phyloP scores from a whole-genome alignment of 2,888 invertebrate genomes.

The Ophioninae sp. region DNA sequence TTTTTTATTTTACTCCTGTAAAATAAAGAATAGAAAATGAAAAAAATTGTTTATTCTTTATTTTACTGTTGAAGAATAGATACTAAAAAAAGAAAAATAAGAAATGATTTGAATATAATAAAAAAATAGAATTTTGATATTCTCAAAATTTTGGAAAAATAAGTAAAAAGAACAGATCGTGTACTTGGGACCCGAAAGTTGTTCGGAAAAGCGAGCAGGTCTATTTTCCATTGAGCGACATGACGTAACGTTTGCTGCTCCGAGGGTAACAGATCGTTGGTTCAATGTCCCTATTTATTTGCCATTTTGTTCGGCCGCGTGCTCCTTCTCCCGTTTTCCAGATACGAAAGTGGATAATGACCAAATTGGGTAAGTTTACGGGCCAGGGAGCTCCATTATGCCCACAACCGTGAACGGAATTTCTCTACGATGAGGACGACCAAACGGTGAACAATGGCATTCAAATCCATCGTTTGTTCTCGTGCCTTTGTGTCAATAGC shows the following conservation, averaged over 20 bases:
- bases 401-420: slow-evolving; percentile 51
- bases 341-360: slow-evolving; percentile 42
- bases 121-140: too few species aligned
- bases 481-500: slow-evolving; percentile 8
- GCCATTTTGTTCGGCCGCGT: neutral
- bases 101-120: too few species aligned
- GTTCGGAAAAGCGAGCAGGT: neutral
- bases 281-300: slow-evolving; percentile 26
- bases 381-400: slow-evolving; percentile 51
- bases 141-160: too few species aligned
- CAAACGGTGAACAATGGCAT: slow-evolving; percentile 35
- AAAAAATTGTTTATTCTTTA: too few species aligned
- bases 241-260: neutral
- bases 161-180: too few species aligned
- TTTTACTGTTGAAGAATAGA: too few species aligned
- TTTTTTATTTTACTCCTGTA: too few species aligned
- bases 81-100: too few species aligned
- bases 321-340: neutral
- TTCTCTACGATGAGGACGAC: slow-evolving; percentile 41
- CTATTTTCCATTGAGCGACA: neutral
- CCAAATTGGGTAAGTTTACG: slow-evolving; percentile 49
- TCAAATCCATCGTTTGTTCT: slow-evolving; percentile 50
- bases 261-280: neutral
- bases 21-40: too few species aligned
- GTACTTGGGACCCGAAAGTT: too few species aligned